These are phyloP conservation scores for Pachymerium ferrugineum DNA, from an alignment of 2,888 invertebrate species.

Conservation along the genomic window DNA sequence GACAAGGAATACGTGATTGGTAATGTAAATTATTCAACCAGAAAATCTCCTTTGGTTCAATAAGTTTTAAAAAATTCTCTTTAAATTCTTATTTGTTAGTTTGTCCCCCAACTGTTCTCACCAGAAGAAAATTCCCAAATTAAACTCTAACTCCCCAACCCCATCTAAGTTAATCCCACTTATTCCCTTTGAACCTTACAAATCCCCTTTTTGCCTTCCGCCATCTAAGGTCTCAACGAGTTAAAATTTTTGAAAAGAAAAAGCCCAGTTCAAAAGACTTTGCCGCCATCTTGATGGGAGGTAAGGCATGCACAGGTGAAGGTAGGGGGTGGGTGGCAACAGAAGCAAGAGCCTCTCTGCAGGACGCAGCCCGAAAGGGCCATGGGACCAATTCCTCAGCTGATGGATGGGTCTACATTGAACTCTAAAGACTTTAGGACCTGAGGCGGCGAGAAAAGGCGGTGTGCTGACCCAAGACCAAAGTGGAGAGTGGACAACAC, in stretches of 20 bases:
- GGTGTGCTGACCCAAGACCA: constrained; percentile 21
- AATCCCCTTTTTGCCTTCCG: neutral
- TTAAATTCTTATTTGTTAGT: too few species aligned
- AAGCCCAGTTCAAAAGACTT: too few species aligned
- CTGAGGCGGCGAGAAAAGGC: constrained; percentile 18
- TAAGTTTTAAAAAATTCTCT: too few species aligned
- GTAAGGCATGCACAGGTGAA: constrained; percentile 17
- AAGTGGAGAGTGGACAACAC: constrained; percentile 21
- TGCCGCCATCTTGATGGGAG: constrained; percentile 21
- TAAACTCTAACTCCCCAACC: neutral
- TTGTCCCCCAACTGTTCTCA: too few species aligned
- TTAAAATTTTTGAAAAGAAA: neutral
- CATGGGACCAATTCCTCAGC: constrained; percentile 14
- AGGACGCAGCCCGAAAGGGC: constrained; percentile 8
- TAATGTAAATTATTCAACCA: too few species aligned
- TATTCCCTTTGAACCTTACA: neutral
- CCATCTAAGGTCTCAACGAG: neutral
- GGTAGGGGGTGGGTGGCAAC: neutral
- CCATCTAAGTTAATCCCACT: too few species aligned
- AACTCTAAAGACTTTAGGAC: constrained; percentile 18
- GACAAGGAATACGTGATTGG: too few species aligned
- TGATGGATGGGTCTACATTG: constrained; percentile 15
- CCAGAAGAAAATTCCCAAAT: neutral
- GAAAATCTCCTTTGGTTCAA: too few species aligned
- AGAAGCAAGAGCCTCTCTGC: constrained; percentile 12